These are phyloP conservation scores for Antrozous pallidus DNA, from an alignment of 2,797 vertebrate species.

Conservation along the genomic window DNA sequence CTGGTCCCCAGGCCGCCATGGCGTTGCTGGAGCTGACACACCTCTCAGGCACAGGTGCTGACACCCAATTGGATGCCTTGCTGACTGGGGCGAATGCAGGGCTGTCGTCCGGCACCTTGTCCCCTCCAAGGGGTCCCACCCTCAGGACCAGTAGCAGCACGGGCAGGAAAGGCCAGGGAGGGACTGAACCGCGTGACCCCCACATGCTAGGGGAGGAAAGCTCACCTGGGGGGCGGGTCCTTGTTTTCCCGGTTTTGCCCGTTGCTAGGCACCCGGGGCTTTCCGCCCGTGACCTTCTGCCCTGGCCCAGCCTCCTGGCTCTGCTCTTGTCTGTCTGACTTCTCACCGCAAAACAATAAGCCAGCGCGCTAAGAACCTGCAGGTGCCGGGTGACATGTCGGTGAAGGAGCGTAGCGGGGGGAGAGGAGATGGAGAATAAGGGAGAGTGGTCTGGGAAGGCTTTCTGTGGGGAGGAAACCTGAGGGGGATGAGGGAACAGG, in stretches of 20 bases:
- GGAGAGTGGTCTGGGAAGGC: background rate
- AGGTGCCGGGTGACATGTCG: rapidly evolving
- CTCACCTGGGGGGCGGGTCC: background rate
- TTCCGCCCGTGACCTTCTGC: background rate
- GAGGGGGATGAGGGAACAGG: background rate
- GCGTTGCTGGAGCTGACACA: background rate
- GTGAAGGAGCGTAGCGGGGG: background rate
- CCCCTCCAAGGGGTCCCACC: background rate
- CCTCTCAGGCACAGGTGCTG: background rate
- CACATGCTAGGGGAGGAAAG: background rate
- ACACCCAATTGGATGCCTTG: background rate
- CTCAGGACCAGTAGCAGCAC: background rate
- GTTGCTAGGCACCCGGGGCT: background rate
- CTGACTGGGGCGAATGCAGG: background rate
- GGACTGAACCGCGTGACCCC: background rate
- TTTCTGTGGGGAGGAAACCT: background rate
- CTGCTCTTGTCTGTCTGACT: background rate
- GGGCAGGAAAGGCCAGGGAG: background rate
- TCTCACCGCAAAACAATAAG: background rate
- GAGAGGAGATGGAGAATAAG: background rate
- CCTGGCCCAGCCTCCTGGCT: background rate
- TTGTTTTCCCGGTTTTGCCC: background rate
- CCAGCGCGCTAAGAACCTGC: rapidly evolving
- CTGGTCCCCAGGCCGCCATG: background rate
- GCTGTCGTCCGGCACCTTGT: background rate